Base-by-base conservation (phyloP, 2,888 invertebrate genomes). In the Chromoteleia sp. region DNA sequence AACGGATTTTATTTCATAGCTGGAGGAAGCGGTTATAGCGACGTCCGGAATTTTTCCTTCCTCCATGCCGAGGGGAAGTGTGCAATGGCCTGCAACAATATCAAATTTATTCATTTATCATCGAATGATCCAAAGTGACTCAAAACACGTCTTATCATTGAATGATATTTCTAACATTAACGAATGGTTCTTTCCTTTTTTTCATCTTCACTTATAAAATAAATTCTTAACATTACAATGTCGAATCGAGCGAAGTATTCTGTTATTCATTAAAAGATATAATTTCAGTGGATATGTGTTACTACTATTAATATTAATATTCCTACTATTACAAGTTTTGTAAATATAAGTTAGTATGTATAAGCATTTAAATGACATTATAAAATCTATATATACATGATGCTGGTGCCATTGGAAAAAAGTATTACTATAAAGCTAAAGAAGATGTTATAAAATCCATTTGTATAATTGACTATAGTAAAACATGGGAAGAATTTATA, bases 21-120 rank as follows among this genome's bases (percentile, higher is more conserved):
- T 96, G 65, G 97, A 97, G 89, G 97, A 97, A 75, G 97, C 96
- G 3, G 96, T 94, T 87, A 98, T 96, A 85, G 97, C 96, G 85
- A 95, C 94, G 92, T 97, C 97, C 58, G 95, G 95, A 88, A 98
- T 97, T 90, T 94, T 94, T 33, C 96, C 96, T 86, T 95, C 96
- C 91, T 97, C 96, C 97, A 98, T 97, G 67, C 98, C 98, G 85
- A 98, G 94, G 12, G 97, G 94, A 59, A 95, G 93, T 86, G 94
- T 94, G 91, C 96, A 96, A 90, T 93, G 94, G 80, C 95, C 96
- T 93, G 93, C 68, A 89, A 88, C 71, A 81, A 81, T 59, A 85
- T 85, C 83, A 84, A 83, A 83, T 83, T 84, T 84, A 84, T 86
- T 83, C 84, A 85, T 86, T 85, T 86, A 84, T 81, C 76, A 73